A percentile compares a stretch with the other conserved stretches of the same genome.
Conservation (phyloP, 1,140 invertebrate species). For the Formica selysi region DNA sequence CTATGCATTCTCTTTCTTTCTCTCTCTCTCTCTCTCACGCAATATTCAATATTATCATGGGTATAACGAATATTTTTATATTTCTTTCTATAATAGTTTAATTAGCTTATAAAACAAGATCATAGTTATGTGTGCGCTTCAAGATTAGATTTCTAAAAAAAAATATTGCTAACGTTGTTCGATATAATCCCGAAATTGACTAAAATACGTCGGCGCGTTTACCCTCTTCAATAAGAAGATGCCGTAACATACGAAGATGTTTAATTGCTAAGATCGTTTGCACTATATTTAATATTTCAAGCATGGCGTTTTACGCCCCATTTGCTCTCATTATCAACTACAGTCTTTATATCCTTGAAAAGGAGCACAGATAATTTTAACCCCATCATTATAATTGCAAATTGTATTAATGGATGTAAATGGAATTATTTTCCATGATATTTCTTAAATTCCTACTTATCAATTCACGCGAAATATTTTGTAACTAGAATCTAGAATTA, state of each 20-base stretch:
- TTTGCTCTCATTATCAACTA: neutral
- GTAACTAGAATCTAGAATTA: no score
- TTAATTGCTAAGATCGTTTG: neutral
- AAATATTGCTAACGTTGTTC: neutral
- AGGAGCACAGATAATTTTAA: no score
- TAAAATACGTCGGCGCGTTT: neutral
- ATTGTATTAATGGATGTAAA: no score
- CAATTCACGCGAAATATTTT: no score
- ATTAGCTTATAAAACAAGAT: conserved; percentile 9
- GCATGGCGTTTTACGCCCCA: neutral
- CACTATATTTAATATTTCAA: conserved; percentile 26
- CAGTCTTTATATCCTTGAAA: no score
- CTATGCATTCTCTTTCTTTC: no score
- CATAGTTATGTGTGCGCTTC: neutral
- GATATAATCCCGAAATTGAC: neutral
- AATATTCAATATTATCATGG: neutral
- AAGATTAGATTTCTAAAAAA: neutral
- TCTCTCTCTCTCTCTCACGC: neutral
- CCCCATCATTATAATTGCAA: no score
- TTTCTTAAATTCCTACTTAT: no score
- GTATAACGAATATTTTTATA: neutral
- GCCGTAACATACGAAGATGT: neutral
- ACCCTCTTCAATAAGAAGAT: neutral
- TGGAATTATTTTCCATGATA: no score
- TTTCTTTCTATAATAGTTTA: neutral